phyloP scores from a whole-genome alignment of 2,888 invertebrate species.

The Scaptomyza cyrtandrae region DNA sequence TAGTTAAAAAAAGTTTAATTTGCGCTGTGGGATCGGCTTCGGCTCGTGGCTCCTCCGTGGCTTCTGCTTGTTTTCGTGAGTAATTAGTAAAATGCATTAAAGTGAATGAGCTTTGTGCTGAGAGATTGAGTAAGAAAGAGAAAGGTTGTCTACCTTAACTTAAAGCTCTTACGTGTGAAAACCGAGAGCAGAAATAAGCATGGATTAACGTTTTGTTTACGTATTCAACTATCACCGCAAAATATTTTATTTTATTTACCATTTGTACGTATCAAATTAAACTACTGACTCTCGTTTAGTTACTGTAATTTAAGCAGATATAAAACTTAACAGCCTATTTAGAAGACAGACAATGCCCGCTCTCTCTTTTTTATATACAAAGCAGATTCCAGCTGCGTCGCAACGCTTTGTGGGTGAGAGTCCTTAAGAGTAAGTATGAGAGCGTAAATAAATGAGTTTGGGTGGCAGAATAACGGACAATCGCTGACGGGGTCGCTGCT shows the following conservation, averaged over 20 bases:
- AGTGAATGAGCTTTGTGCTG: conserved; percentile 57
- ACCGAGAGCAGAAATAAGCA: conserved; percentile 34
- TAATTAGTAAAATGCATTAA: conserved; percentile 76
- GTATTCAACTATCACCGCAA: conserved; percentile 3
- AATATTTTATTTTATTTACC: conserved; percentile 3
- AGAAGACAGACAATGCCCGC: conserved; percentile 23
- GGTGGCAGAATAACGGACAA: conserved; percentile 35
- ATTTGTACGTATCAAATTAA: conserved; percentile 35
- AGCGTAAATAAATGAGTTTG: conserved; percentile 6
- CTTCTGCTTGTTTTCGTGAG: conserved; percentile 51
- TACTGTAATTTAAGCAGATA: conserved; percentile 44
- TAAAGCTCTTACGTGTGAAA: conserved; percentile 18
- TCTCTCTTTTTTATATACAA: conserved; percentile 18
- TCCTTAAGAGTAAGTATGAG: conserved; percentile 6
- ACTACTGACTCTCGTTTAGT: conserved; percentile 43
- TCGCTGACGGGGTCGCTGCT: conserved; percentile 27
- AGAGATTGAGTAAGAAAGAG: not conserved
- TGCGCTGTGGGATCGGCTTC: conserved; percentile 38
- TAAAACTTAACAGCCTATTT: conserved; percentile 55
- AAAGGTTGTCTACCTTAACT: not conserved
- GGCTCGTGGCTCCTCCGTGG: conserved; percentile 28
- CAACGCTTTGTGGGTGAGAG: not conserved
- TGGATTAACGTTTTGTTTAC: conserved; percentile 3
- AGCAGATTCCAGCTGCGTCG: conserved; percentile 15
- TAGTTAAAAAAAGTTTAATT: conserved; percentile 68